Evolutionary conservation across 2,113 vertebrate genomes (phyloP).

Genomic region (Dissostichus mawsoni): DNA sequence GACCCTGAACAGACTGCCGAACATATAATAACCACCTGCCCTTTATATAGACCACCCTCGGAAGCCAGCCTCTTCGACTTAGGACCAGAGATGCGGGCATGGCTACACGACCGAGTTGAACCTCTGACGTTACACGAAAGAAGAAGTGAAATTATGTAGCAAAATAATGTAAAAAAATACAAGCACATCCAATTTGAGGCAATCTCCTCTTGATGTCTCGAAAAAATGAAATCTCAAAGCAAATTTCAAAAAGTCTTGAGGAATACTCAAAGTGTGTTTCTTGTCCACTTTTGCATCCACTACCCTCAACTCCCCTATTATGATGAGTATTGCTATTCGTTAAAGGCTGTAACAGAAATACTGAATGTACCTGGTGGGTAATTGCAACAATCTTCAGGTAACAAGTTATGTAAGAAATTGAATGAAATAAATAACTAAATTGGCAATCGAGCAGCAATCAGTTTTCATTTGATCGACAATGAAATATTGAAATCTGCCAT

Average conservation of each 20-base stretch:
- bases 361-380: neutral
- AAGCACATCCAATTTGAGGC: neutral
- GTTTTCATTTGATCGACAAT: too few species aligned
- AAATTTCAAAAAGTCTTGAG: too few species aligned
- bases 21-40: too few species aligned
- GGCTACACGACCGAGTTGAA: too few species aligned
- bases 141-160: neutral
- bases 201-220: neutral
- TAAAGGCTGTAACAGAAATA: neutral
- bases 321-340: neutral
- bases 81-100: too few species aligned
- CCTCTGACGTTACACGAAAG: too few species aligned
- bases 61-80: too few species aligned
- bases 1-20: too few species aligned
- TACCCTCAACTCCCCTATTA: neutral
- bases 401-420: neutral
- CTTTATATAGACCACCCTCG: too few species aligned
- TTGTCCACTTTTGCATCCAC: neutral
- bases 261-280: neutral
- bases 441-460: too few species aligned
- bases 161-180: neutral
- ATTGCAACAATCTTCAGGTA: neutral
- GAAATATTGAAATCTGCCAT: too few species aligned
- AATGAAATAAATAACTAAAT: too few species aligned
- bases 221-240: neutral